Evolutionary conservation across 2,888 invertebrate species (phyloP).

Genomic region (Fabriciana adippe): DNA sequence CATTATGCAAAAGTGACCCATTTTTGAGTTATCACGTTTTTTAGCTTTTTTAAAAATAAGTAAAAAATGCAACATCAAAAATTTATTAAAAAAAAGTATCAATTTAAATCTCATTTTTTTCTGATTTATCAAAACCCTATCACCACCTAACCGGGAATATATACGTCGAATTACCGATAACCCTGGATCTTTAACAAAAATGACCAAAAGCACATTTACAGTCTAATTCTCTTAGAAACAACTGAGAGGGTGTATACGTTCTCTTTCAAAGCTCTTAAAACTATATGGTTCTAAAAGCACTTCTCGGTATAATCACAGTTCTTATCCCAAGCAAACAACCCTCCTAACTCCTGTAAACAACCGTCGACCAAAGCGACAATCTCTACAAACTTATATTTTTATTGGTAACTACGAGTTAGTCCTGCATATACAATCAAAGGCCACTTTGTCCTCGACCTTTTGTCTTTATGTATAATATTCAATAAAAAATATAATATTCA

Average conservation of each 20-base stretch:
- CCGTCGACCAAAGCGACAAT: conserved; percentile 12
- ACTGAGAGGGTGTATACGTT: background rate
- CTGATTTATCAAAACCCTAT: too few species aligned
- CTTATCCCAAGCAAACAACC: conserved; percentile 22
- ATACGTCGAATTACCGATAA: too few species aligned
- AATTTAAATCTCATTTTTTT: too few species aligned
- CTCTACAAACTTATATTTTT: conserved; percentile 18
- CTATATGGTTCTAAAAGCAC: conserved; percentile 10
- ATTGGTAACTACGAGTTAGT: conserved; percentile 17
- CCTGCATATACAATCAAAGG: conserved; percentile 7
- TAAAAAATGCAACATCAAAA: background rate
- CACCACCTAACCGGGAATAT: too few species aligned
- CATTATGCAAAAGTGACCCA: too few species aligned
- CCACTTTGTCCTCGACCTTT: background rate
- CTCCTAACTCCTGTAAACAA: conserved; percentile 13
- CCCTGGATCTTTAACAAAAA: background rate
- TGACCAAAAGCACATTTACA: background rate
- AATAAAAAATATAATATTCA: too few species aligned
- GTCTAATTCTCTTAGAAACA: conserved; percentile 16
- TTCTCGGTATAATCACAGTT: conserved; percentile 20
- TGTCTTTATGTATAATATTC: background rate
- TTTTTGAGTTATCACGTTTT: conserved; percentile 8
- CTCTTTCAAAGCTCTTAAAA: too few species aligned
- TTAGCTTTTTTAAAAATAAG: background rate
- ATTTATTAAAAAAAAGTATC: too few species aligned